Evolutionary conservation across 1,140 invertebrate genomes (phyloP).

Genomic region (Tetramorium parvispinum): DNA sequence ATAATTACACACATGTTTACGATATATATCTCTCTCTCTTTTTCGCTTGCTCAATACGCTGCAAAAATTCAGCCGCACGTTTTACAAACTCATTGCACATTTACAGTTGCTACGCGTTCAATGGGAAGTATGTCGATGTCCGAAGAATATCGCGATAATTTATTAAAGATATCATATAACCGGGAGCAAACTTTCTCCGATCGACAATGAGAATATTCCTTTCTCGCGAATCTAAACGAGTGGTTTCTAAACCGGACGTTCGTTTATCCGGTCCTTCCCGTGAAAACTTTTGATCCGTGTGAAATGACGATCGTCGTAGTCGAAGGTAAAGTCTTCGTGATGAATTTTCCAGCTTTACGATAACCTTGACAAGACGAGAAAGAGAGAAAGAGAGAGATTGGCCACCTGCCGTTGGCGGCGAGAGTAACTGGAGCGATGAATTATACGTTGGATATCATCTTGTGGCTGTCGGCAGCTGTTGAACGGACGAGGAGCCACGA

Average conservation of each 20-base stretch:
- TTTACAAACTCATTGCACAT: not conserved
- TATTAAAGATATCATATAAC: slow-evolving; percentile 31
- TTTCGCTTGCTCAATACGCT: not conserved
- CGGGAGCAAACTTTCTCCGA: slow-evolving; percentile 36
- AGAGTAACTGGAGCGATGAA: slow-evolving; percentile 71
- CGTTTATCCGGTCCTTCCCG: not conserved
- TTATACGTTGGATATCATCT: slow-evolving; percentile 67
- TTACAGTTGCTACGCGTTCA: not conserved
- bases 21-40: not conserved
- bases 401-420: slow-evolving; percentile 66
- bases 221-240: not conserved
- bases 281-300: slow-evolving; percentile 21
- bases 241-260: slow-evolving; percentile 18
- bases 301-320: not conserved
- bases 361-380: slow-evolving; percentile 50
- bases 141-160: slow-evolving; percentile 16
- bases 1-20: not conserved
- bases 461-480: slow-evolving; percentile 59
- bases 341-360: slow-evolving; percentile 13
- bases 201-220: slow-evolving; percentile 31
- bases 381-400: slow-evolving; percentile 37
- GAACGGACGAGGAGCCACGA: slow-evolving; percentile 35
- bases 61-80: not conserved
- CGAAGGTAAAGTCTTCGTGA: not conserved
- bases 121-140: not conserved